Conservation (phyloP, 2,797 vertebrate species). For the Eulemur coronatus region DNA sequence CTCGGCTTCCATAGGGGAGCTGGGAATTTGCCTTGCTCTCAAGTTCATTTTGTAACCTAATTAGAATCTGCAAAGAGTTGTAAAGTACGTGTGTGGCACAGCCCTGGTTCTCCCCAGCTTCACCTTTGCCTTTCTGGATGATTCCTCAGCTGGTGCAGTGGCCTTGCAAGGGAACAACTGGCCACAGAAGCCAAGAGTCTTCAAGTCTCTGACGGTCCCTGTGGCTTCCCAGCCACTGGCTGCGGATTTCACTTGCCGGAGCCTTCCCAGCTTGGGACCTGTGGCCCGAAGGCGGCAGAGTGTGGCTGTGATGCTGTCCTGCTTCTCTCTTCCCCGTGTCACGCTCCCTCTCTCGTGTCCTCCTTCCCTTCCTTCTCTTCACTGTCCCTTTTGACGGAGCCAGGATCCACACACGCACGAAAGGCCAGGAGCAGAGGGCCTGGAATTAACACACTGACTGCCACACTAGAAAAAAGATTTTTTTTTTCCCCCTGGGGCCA, state of each 20-base stretch:
- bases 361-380: neutral
- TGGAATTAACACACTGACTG: neutral
- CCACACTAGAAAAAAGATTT: too few species aligned
- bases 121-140: constrained; percentile 5
- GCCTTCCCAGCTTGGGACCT: neutral
- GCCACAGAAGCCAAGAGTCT: neutral
- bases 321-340: neutral
- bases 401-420: neutral
- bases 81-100: neutral
- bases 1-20: constrained; percentile 65
- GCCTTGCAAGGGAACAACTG: neutral
- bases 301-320: neutral
- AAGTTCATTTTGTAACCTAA: constrained; percentile 61
- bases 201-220: neutral
- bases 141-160: neutral
- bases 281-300: neutral
- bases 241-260: neutral
- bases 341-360: too few species aligned
- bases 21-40: constrained; percentile 53
- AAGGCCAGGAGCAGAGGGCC: neutral
- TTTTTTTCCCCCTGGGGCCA: too few species aligned
- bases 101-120: neutral
- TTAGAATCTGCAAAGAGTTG: constrained; percentile 67
- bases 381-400: neutral
- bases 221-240: neutral